These are phyloP conservation scores for Drosophila bocqueti DNA, from an alignment of 1,140 invertebrate species.

Conservation along the genomic window DNA sequence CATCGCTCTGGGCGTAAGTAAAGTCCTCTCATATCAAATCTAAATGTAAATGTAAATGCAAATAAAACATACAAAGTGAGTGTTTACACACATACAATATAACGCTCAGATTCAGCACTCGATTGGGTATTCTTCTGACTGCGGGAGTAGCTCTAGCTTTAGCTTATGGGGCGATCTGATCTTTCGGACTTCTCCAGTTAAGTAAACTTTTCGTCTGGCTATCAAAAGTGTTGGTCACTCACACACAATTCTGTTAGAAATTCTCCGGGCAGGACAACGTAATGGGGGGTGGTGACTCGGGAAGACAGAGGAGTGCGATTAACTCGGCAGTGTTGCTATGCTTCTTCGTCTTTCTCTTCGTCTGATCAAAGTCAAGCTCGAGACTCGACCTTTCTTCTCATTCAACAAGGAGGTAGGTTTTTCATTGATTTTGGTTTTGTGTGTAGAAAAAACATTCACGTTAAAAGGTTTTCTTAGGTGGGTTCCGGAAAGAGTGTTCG, in stretches of 20 bases:
- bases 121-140: constrained; percentile 20
- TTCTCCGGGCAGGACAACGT: constrained; percentile 39
- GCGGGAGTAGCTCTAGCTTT: constrained; percentile 3
- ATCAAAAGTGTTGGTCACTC: constrained; percentile 46
- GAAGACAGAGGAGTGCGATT: constrained; percentile 64
- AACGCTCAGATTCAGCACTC: constrained; percentile 62
- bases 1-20: constrained; percentile 59
- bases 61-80: constrained; percentile 56
- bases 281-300: constrained; percentile 17
- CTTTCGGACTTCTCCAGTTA: constrained; percentile 30
- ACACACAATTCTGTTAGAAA: constrained; percentile 80
- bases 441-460: constrained; percentile 73
- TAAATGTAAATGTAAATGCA: constrained; percentile 54
- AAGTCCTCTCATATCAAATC: constrained; percentile 72
- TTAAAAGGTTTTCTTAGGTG: constrained; percentile 78
- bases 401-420: constrained; percentile 77
- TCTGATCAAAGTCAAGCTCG: constrained; percentile 9
- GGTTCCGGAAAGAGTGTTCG: constrained; percentile 71
- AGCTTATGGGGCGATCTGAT: constrained; percentile 32
- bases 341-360: constrained; percentile 40
- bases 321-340: constrained; percentile 73
- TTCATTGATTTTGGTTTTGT: constrained; percentile 63
- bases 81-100: constrained; percentile 39
- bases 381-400: constrained; percentile 43
- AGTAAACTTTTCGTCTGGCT: constrained; percentile 65